Evolutionary conservation across 2,797 vertebrate species (phyloP), one percentile per base, ranked within the genome.

Genomic region (Peromyscus aztecus): DNA sequence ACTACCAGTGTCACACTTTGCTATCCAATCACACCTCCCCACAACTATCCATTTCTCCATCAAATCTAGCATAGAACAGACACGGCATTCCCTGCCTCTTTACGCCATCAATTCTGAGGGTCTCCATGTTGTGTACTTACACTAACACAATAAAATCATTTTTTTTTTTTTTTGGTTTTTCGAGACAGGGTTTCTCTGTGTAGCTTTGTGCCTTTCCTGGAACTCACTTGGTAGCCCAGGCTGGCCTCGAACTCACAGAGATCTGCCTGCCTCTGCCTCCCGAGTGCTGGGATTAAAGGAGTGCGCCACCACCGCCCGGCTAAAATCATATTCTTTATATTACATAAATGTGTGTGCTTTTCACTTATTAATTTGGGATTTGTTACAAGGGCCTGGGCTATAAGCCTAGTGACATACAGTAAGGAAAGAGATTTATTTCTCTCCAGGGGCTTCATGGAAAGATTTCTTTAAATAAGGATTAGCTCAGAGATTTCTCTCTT

Each of bases 401-500:
- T 16, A n/a, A 88, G 81, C 40, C 76, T 40, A 40, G 10, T 23
- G 16, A 46, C n/a, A 23, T 13, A 73, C 11, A 37, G 3, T 61
- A 11, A 92, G 34, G 14, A 89, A 21, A 46, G 21, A 75, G 82
- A 59, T 57, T 81, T 24, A 2, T 65, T 61, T 71, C 37, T 46
- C 63, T 71, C 31, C 12, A 67, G 21, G 27, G 49, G 6, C 13
- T 88, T 82, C 34, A 23, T 4, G 5, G 27, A 59, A 96, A 93
- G 19, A 29, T 77, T 27, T 88, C 27, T 88, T 94, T 86, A 17
- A 90, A 55, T 69, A 43, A 69, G 69, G 10, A 89, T 69, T 88
- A 82, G 52, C 75, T 81, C n/a, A 59, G 43, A 77, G 71, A 96
- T 75, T 92, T 92, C 52, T 86, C 10, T 86, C 73, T 83, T 82